A percentile compares a stretch with the other conserved stretches of the same genome.
phyloP scores from a whole-genome alignment of 2,797 vertebrate species.

The Uromys caudimaculatus region DNA sequence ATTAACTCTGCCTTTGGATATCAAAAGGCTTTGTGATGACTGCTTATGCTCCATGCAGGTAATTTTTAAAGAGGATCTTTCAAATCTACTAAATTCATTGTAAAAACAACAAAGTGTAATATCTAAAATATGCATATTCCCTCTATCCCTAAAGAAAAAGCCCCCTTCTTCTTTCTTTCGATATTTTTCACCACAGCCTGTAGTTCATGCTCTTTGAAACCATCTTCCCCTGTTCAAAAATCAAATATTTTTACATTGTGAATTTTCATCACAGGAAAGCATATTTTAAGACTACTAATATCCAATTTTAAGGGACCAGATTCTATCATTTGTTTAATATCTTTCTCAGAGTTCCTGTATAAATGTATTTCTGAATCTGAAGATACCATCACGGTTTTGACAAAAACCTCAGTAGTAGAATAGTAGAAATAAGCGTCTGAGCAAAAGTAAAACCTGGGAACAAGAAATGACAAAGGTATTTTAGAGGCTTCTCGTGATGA shows the following conservation, averaged over 20 bases:
- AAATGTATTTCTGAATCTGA: conserved; percentile 45
- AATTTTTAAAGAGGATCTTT: conserved; percentile 39
- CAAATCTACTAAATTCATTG: conserved; percentile 53
- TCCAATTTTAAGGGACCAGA: conserved; percentile 53
- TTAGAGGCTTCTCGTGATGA: background rate
- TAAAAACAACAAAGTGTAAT: conserved; percentile 13
- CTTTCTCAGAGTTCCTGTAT: conserved; percentile 31
- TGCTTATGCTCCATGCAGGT: conserved; percentile 58
- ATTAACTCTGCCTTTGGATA: conserved; percentile 61
- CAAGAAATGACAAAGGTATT: background rate
- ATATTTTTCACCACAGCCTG: conserved; percentile 20
- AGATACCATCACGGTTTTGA: conserved; percentile 46
- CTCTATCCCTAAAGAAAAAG: background rate
- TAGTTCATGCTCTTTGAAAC: conserved; percentile 16
- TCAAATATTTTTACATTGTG: conserved; percentile 49
- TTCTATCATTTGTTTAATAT: conserved; percentile 67
- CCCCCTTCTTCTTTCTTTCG: conserved; percentile 12
- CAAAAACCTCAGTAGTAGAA: background rate
- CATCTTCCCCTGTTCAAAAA: conserved; percentile 7
- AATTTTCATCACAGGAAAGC: conserved; percentile 5
- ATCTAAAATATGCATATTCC: conserved; percentile 27
- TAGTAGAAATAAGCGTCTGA: conserved; percentile 11
- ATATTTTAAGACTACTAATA: conserved; percentile 28
- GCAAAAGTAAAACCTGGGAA: conserved; percentile 35
- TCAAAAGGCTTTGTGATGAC: conserved; percentile 60